These are phyloP conservation scores for Chionomys nivalis DNA, from an alignment of 2,113 vertebrate species.

Conservation along the genomic window DNA sequence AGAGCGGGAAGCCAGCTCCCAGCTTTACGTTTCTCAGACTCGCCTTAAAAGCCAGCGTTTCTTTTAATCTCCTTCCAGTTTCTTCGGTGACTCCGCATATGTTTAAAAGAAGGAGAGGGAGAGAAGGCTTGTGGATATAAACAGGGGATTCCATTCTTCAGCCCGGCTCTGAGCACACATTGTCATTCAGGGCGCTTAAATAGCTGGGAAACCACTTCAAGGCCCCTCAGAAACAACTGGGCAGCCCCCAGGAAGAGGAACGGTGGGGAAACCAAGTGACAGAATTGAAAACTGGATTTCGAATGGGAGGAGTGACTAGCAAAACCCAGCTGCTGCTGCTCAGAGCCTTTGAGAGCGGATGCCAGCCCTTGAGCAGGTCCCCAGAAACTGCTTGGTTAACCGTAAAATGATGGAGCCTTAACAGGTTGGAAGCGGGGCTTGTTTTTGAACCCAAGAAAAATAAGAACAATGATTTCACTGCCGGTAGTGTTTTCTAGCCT, in stretches of 20 bases:
- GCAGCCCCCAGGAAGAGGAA: slow-evolving; percentile 85
- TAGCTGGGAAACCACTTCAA: slow-evolving; percentile 90
- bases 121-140: slow-evolving; percentile 86
- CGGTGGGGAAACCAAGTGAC: slow-evolving; percentile 83
- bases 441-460: slow-evolving; percentile 73
- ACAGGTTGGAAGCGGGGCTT: slow-evolving; percentile 51
- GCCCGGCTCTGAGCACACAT: slow-evolving; percentile 84
- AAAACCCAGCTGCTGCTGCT: slow-evolving; percentile 83
- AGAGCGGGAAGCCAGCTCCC: slow-evolving; percentile 81
- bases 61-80: slow-evolving; percentile 90
- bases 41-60: slow-evolving; percentile 83
- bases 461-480: slow-evolving; percentile 53
- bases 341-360: slow-evolving; percentile 52
- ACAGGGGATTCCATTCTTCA: slow-evolving; percentile 87
- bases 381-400: slow-evolving; percentile 61
- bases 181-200: slow-evolving; percentile 86
- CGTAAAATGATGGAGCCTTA: slow-evolving; percentile 71
- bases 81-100: slow-evolving; percentile 86
- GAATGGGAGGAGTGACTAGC: slow-evolving; percentile 76
- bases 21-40: slow-evolving; percentile 85
- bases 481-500: slow-evolving; percentile 61
- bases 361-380: slow-evolving; percentile 65
- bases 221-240: slow-evolving; percentile 85
- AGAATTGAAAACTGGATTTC: slow-evolving; percentile 82
- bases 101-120: slow-evolving; percentile 83